A percentile compares a stretch with the other conserved stretches of the same genome.
Conservation (phyloP, 2,888 invertebrate species). For the Masnerella sp. region DNA sequence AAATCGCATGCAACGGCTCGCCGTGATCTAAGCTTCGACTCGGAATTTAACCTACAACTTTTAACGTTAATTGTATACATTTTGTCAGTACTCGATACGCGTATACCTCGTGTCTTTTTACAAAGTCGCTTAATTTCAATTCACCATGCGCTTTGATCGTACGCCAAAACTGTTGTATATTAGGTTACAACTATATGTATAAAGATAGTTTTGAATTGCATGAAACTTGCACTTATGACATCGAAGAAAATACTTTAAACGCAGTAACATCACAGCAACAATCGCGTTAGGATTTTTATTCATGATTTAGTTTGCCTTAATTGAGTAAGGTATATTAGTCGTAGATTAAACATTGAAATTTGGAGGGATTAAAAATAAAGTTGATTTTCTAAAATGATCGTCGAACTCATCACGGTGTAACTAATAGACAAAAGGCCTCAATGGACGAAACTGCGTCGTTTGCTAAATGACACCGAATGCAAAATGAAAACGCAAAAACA, state of each 20-base stretch:
- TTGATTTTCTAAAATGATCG: no score
- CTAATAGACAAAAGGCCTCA: no score
- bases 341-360: no score
- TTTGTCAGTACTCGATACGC: conserved; percentile 12
- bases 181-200: conserved; percentile 13
- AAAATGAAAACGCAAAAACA: no score
- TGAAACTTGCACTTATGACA: conserved; percentile 51
- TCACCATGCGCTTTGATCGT: neutral
- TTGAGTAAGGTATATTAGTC: neutral
- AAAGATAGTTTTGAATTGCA: conserved; percentile 35
- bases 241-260: conserved; percentile 47
- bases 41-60: no score
- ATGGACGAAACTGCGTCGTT: no score
- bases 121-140: neutral
- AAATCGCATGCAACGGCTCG: no score
- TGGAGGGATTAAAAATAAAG: no score
- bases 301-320: conserved; percentile 7
- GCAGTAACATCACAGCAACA: conserved; percentile 49
- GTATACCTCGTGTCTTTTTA: conserved; percentile 42
- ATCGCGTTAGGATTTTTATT: conserved; percentile 18
- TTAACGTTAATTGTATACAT: conserved; percentile 38
- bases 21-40: no score
- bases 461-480: no score
- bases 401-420: no score
- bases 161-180: conserved; percentile 14